Evolutionary conservation across 2,888 invertebrate species (phyloP).

Genomic region (Aspidapion aeneum): DNA sequence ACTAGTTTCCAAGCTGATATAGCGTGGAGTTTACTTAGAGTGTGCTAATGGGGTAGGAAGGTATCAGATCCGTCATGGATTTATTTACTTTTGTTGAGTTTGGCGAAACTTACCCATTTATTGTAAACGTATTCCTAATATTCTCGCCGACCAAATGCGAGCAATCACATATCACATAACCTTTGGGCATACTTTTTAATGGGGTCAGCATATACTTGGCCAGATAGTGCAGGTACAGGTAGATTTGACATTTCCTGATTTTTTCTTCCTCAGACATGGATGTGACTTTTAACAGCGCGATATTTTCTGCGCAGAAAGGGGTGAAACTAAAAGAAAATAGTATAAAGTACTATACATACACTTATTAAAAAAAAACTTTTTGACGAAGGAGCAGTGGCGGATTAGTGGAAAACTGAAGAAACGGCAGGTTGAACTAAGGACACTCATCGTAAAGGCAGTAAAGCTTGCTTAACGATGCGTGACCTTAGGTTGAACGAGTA

Average conservation of each 20-base stretch:
- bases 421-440: too few species aligned
- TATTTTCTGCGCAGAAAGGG: slow-evolving; percentile 8
- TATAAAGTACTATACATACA: neutral
- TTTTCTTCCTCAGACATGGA: slow-evolving; percentile 20
- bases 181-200: slow-evolving; percentile 35
- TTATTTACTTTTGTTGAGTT: too few species aligned
- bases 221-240: slow-evolving; percentile 41
- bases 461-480: too few species aligned
- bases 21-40: too few species aligned
- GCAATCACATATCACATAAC: slow-evolving; percentile 36
- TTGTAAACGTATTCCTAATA: slow-evolving; percentile 28
- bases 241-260: slow-evolving; percentile 35
- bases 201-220: slow-evolving; percentile 36
- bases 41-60: too few species aligned
- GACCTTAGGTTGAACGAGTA: too few species aligned
- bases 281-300: slow-evolving; percentile 8
- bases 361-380: neutral
- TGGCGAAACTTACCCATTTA: slow-evolving; percentile 23
- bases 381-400: too few species aligned
- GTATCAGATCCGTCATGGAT: too few species aligned
- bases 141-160: slow-evolving; percentile 37
- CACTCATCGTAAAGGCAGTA: too few species aligned
- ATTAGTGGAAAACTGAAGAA: too few species aligned
- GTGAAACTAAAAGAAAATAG: slow-evolving; percentile 14
- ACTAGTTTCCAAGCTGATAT: too few species aligned